Percentiles rank a stretch among this genome's conserved stretches.
These are phyloP conservation scores for Ibidorhyncha struthersii DNA, from an alignment of 2,113 vertebrate species.

Conservation along the genomic window DNA sequence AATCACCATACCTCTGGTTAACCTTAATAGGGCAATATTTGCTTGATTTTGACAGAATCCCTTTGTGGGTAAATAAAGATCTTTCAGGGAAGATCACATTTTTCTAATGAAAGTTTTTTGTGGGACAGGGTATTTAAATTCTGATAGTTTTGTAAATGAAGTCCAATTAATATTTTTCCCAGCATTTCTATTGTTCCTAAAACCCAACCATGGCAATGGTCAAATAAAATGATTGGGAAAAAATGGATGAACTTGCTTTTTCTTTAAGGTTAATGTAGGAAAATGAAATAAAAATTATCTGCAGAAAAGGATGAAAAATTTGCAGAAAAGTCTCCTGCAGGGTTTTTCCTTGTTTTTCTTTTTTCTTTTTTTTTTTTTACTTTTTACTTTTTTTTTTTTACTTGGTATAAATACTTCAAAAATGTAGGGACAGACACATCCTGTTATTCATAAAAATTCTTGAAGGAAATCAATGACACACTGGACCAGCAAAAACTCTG, in stretches of 20 bases:
- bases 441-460: constrained; percentile 5
- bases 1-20: not conserved
- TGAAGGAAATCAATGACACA: not conserved
- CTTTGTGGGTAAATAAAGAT: not conserved
- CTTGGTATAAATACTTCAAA: not conserved
- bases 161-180: not conserved
- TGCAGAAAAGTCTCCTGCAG: not conserved
- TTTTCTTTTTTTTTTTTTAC: not conserved
- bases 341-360: not conserved
- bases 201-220: not conserved
- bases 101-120: not conserved
- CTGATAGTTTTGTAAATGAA: not conserved
- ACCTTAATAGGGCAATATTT: not conserved
- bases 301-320: not conserved
- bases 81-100: not conserved
- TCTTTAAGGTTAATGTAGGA: not conserved
- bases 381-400: not conserved
- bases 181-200: not conserved
- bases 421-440: not conserved
- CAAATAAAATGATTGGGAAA: not conserved
- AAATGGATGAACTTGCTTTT: not conserved
- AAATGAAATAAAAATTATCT: not conserved
- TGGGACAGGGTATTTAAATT: not conserved
- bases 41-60: not conserved
- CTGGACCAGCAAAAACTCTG: not conserved